phyloP scores from a whole-genome alignment of 2,888 invertebrate species.

The Criorhina ranunculi region DNA sequence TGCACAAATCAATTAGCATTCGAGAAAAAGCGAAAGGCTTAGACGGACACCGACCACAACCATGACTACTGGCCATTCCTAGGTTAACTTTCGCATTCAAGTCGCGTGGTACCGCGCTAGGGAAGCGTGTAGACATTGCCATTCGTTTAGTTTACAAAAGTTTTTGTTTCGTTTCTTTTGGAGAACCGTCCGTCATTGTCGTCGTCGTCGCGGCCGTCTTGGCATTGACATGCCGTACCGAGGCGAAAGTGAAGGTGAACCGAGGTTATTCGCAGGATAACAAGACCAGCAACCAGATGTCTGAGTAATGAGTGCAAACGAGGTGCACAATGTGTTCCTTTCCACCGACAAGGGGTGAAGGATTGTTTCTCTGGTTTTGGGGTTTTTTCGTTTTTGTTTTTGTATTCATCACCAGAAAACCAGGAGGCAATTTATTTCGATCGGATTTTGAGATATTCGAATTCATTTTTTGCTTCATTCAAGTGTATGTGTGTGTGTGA shows the following conservation, averaged over 20 bases:
- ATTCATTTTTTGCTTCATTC: slow-evolving; percentile 4
- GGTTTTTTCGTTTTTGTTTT: slow-evolving; percentile 1
- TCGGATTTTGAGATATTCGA: slow-evolving; percentile 22
- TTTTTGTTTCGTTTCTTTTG: slow-evolving; percentile 7
- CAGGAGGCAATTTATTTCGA: slow-evolving; percentile 38
- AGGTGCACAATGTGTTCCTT: slow-evolving; percentile 12
- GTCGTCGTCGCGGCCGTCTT: slow-evolving; percentile 25
- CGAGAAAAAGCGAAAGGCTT: slow-evolving; percentile 29
- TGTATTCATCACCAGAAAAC: slow-evolving; percentile 21
- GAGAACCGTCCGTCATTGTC: background rate
- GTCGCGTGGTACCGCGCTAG: slow-evolving; percentile 18
- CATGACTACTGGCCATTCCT: slow-evolving; percentile 1
- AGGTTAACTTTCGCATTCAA: slow-evolving; percentile 31
- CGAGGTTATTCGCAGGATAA: slow-evolving; percentile 65
- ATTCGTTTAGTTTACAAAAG: slow-evolving; percentile 27
- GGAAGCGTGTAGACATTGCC: slow-evolving; percentile 43
- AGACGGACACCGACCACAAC: slow-evolving; percentile 6
- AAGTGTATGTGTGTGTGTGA: background rate
- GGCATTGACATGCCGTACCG: slow-evolving; percentile 37
- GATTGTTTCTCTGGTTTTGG: slow-evolving; percentile 13
- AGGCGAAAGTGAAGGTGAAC: slow-evolving; percentile 69
- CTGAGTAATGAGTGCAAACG: slow-evolving; percentile 51
- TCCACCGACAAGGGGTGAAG: slow-evolving; percentile 16
- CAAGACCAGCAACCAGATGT: slow-evolving; percentile 50
- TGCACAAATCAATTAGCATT: slow-evolving; percentile 72